Base-by-base conservation (phyloP, 2,888 invertebrate species). In the Anoplius nigerrimus region DNA sequence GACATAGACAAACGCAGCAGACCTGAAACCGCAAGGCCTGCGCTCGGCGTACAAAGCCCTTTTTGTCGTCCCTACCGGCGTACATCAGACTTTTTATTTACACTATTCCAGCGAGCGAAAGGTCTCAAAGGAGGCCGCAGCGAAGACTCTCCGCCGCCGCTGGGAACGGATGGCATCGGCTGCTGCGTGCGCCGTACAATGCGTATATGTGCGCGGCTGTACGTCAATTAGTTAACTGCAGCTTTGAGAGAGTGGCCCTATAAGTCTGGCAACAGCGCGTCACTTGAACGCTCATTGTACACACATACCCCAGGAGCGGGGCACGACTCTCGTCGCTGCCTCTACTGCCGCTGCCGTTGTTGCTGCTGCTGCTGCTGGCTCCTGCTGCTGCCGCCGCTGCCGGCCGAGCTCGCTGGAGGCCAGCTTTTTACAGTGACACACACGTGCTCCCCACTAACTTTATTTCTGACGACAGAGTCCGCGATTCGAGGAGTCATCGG, bases 401-500 rank as follows among this genome's bases (percentile, higher is more conserved):
- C 11, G n/a, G 2, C 45, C 2, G 2, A 2, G n/a, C 48, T 48
- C 63, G 22, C 54, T 24, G 71, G n/a, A 16, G n/a, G 18, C 65
- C 69, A 62, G 71, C 74, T 69, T 75, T 75, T 78, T 69, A 68
- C 58, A 63, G 63, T 62, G 66, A 78, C 75, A 64, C 34, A 34
- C 75, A 73, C 73, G 69, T 75, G 74, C 71, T 74, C 69, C 70
- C 68, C 63, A 62, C 70, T 73, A 70, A 68, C 69, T 78, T 75
- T 74, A 75, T 80, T 80, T 74, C 76, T 68, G 71, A 80, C 76
- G 74, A 78, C 71, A 71, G 71, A 62, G 69, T 69, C 54, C 66
- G 59, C 72, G 67, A 72, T 75, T 76, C 72, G 72, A 74, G 75
- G 75, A 75, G 72, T 75, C 75, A 74, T 75, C 72, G 73, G 76